Percentiles rank a stretch among this genome's conserved stretches.
Evolutionary conservation across 2,888 invertebrate species (phyloP).

Genomic region (Embidobia sp.): DNA sequence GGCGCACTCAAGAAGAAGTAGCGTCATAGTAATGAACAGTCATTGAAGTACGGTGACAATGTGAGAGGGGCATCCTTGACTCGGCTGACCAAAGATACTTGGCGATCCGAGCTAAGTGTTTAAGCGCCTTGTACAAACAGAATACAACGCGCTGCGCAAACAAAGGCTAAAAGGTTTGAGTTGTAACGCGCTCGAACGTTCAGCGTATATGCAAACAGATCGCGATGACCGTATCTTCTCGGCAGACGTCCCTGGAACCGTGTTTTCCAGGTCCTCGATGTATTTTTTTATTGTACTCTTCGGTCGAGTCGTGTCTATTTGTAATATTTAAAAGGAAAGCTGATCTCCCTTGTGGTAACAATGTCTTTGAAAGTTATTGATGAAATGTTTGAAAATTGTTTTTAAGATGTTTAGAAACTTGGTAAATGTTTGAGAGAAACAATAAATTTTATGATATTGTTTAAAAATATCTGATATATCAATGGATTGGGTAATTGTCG

Average conservation of each 20-base stretch:
- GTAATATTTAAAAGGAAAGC: slow-evolving; percentile 8
- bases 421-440: no score
- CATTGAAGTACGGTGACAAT: slow-evolving; percentile 52
- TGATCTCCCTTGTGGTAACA: no score
- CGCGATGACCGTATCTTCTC: slow-evolving; percentile 23
- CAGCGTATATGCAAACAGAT: slow-evolving; percentile 77
- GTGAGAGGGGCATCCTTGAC: slow-evolving; percentile 47
- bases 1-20: slow-evolving; percentile 43
- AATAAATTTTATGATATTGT: no score
- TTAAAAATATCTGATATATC: no score
- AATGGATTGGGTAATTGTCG: no score
- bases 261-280: neutral
- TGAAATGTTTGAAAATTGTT: no score
- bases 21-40: slow-evolving; percentile 55
- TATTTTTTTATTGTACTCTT: neutral
- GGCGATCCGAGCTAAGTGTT: slow-evolving; percentile 78
- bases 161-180: slow-evolving; percentile 81
- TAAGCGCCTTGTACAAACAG: slow-evolving; percentile 80
- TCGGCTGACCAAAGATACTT: slow-evolving; percentile 32
- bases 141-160: slow-evolving; percentile 79
- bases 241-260: slow-evolving; percentile 14
- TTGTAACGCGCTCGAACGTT: slow-evolving; percentile 79
- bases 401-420: no score
- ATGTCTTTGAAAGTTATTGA: no score
- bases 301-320: neutral